phyloP scores from a whole-genome alignment of 2,113 vertebrate genomes.

The Gila orcuttii region DNA sequence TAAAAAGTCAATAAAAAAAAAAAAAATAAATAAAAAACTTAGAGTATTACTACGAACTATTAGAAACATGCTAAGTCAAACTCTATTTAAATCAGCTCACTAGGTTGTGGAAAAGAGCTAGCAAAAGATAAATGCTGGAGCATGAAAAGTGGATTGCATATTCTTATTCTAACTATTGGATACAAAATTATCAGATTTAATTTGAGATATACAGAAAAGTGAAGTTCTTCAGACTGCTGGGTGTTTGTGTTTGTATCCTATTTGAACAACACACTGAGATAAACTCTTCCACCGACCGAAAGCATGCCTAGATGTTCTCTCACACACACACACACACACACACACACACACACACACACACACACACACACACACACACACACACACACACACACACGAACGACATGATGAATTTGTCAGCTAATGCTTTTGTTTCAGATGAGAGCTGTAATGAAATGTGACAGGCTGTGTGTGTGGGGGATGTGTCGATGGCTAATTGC shows the following conservation, averaged over 20 bases:
- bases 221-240: background rate
- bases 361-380: no score
- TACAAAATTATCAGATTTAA: background rate
- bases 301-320: slow-evolving; percentile 20
- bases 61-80: background rate
- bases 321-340: no score
- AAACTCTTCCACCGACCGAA: background rate
- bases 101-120: background rate
- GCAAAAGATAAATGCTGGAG: no score
- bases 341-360: no score
- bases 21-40: no score
- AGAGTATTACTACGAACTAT: no score
- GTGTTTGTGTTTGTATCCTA: background rate
- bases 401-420: slow-evolving; percentile 51
- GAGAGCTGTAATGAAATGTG: slow-evolving; percentile 55
- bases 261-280: slow-evolving; percentile 2
- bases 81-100: background rate
- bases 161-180: background rate
- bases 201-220: background rate
- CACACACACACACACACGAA: slow-evolving; percentile 11
- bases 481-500: slow-evolving; percentile 57
- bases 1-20: no score
- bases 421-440: slow-evolving; percentile 59
- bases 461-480: slow-evolving; percentile 48
- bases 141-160: background rate